These are phyloP conservation scores for Dromococcyx pavoninus DNA, from an alignment of 2,797 vertebrate species.

Conservation along the genomic window DNA sequence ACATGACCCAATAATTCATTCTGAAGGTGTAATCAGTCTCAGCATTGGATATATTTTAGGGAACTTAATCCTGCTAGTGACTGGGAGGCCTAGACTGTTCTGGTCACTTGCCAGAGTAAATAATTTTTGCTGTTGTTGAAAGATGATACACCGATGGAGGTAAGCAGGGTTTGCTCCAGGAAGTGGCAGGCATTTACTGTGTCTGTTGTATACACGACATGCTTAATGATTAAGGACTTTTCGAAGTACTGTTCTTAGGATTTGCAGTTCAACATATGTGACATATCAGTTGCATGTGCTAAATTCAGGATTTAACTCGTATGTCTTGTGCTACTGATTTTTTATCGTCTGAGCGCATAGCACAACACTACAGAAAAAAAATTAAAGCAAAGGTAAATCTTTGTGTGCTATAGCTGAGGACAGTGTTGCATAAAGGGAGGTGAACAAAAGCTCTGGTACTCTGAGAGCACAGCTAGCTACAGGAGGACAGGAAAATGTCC, in stretches of 20 bases:
- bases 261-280: neutral
- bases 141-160: neutral
- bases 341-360: neutral
- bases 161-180: neutral
- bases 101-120: neutral
- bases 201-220: neutral
- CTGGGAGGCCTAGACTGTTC: neutral
- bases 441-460: neutral
- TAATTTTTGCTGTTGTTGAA: neutral
- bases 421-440: neutral
- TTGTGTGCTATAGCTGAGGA: neutral
- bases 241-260: neutral
- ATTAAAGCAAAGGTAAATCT: neutral
- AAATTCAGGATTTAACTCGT: neutral
- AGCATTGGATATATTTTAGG: neutral
- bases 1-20: neutral
- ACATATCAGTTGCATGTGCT: neutral
- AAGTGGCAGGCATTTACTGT: neutral
- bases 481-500: neutral
- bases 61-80: neutral
- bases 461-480: neutral
- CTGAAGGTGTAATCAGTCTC: neutral
- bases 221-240: constrained; percentile 27
- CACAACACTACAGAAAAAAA: neutral
- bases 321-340: neutral